Percentiles rank a stretch among this genome's conserved stretches.
Conservation (phyloP, 2,888 invertebrate genomes). For the Drosophila helvetica region DNA sequence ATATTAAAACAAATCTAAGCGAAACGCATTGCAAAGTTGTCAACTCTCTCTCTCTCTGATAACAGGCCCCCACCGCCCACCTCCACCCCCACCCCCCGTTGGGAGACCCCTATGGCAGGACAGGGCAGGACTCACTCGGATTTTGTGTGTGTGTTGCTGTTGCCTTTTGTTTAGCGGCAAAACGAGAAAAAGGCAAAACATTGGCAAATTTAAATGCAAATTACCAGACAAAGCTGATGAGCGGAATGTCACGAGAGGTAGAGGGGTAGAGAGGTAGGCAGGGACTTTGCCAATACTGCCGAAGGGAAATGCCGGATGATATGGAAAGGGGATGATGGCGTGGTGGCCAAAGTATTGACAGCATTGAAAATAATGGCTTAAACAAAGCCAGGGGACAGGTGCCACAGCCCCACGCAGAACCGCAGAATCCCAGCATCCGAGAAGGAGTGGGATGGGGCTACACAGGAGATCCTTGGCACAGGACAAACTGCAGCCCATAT, state of each 20-base stretch:
- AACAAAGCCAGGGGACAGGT: constrained; percentile 43
- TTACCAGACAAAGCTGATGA: constrained; percentile 61
- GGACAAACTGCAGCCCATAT: constrained; percentile 31
- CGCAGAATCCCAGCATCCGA: not conserved
- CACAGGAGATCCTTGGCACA: not conserved
- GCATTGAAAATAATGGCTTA: constrained; percentile 57
- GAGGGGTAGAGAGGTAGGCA: not conserved
- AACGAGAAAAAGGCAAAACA: constrained; percentile 77
- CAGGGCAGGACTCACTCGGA: constrained; percentile 6
- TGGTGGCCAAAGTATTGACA: constrained; percentile 52
- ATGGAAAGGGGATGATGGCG: not conserved
- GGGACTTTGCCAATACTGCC: not conserved
- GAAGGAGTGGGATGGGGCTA: not conserved
- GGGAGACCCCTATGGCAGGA: no score
- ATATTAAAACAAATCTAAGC: constrained; percentile 78
- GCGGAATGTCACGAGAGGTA: not conserved
- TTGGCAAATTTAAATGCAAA: constrained; percentile 78
- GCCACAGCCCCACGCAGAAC: constrained; percentile 6
- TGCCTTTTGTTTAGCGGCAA: constrained; percentile 56
- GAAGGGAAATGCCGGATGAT: not conserved
- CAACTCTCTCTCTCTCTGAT: constrained; percentile 69
- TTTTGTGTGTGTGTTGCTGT: constrained; percentile 29
- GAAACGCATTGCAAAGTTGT: constrained; percentile 78
- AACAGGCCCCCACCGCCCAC: constrained; percentile 50
- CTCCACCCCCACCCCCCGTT: not conserved